Percentiles rank a stretch among this genome's conserved stretches.
Evolutionary conservation across 2,797 vertebrate genomes (phyloP).

Genomic region (Alca torda): DNA sequence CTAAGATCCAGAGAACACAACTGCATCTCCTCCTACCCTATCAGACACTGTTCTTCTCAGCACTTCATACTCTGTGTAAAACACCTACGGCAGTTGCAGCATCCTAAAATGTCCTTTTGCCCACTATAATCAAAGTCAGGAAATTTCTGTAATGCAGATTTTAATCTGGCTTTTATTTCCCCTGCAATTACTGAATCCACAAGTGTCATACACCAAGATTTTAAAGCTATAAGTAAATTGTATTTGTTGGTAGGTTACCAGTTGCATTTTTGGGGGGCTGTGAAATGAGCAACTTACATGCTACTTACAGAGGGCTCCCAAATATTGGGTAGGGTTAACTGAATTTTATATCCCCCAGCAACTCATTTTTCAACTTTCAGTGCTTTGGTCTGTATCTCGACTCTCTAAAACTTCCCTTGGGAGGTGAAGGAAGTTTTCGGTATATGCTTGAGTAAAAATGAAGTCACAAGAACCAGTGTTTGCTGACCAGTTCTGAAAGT

Average conservation of each 20-base stretch:
- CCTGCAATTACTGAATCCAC: not conserved
- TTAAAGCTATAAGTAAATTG: not conserved
- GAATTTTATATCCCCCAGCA: not conserved
- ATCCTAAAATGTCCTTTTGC: constrained; percentile 17
- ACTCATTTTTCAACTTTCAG: not conserved
- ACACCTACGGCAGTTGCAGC: not conserved
- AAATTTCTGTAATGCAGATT: constrained; percentile 23
- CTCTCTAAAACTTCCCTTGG: not conserved
- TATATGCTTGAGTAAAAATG: not conserved
- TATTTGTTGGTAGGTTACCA: not conserved
- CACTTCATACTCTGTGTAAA: not conserved
- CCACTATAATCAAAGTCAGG: not conserved
- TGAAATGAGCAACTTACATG: not conserved
- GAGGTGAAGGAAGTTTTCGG: not conserved
- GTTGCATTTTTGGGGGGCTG: not conserved
- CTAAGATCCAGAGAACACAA: not conserved
- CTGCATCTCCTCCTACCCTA: not conserved
- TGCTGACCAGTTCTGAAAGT: not conserved
- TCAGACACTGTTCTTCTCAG: not conserved
- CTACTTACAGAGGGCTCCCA: not conserved
- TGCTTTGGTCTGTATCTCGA: not conserved
- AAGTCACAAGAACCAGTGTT: not conserved
- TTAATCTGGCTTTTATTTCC: constrained; percentile 32
- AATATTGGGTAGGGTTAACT: not conserved
- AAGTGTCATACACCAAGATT: not conserved